Conservation (phyloP, 2,888 invertebrate genomes). For the Phaonia tiefii region DNA sequence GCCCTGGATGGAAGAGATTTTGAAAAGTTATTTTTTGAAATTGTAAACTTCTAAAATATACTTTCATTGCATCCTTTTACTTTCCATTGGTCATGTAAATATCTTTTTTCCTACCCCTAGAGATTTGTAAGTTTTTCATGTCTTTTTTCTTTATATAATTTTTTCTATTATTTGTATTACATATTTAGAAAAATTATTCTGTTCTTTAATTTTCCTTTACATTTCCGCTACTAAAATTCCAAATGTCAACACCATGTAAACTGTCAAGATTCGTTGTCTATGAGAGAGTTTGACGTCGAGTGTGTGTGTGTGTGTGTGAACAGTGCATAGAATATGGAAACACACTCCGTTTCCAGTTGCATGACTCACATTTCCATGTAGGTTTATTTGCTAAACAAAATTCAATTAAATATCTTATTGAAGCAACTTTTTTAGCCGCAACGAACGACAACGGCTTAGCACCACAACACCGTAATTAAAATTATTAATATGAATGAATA, state of each 20-base stretch:
- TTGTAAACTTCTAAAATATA: too few species aligned
- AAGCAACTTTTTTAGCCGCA: constrained; percentile 11
- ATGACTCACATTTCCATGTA: constrained; percentile 17
- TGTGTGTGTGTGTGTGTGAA: neutral
- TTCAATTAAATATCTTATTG: constrained; percentile 20
- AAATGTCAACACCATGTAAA: constrained; percentile 21
- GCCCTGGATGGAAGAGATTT: neutral
- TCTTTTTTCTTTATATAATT: constrained; percentile 26
- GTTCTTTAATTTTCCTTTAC: too few species aligned
- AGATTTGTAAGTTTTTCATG: neutral
- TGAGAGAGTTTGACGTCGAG: too few species aligned
- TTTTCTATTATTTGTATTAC: too few species aligned
- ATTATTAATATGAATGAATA: neutral
- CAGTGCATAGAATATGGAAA: neutral
- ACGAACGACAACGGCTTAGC: neutral
- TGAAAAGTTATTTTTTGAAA: neutral
- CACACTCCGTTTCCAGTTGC: constrained; percentile 16
- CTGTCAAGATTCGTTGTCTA: neutral
- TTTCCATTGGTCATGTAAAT: constrained; percentile 28
- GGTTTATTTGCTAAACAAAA: constrained; percentile 4
- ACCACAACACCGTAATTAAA: neutral
- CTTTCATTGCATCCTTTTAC: constrained; percentile 10
- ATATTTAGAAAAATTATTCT: too few species aligned
- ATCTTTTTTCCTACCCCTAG: neutral
- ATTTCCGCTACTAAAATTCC: constrained; percentile 11